Conservation (phyloP, 2,113 vertebrate species). For the Hydrochoerus hydrochaeris region DNA sequence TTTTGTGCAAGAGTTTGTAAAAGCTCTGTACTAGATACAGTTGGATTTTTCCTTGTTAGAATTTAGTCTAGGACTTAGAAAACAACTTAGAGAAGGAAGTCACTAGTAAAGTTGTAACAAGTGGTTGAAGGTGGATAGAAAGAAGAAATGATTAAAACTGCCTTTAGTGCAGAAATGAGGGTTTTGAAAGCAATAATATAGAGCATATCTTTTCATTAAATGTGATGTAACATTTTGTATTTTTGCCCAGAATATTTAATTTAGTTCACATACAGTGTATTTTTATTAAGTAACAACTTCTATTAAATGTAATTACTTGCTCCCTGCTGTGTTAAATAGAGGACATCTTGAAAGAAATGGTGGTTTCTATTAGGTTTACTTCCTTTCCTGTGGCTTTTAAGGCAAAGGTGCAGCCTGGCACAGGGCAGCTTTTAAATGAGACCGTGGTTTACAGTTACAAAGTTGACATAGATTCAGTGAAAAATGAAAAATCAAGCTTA, state of each 20-base stretch:
- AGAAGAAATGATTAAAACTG: slow-evolving; percentile 40
- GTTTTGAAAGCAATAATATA: neutral
- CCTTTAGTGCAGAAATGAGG: neutral
- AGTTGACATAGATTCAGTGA: neutral
- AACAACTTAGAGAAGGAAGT: slow-evolving; percentile 25
- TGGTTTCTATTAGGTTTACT: slow-evolving; percentile 22
- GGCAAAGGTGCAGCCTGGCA: neutral
- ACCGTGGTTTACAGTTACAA: neutral
- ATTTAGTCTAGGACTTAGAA: neutral
- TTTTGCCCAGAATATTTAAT: slow-evolving; percentile 27
- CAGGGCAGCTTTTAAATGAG: slow-evolving; percentile 36
- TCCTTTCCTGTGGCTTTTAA: slow-evolving; percentile 15
- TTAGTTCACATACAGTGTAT: neutral
- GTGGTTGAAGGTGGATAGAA: neutral
- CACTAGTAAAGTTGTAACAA: slow-evolving; percentile 27
- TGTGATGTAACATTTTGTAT: slow-evolving; percentile 28
- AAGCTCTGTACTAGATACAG: neutral
- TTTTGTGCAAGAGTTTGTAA: neutral
- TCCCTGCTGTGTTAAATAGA: neutral
- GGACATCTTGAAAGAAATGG: slow-evolving; percentile 19
- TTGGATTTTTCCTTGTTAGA: neutral
- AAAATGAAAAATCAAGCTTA: neutral
- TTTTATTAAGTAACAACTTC: slow-evolving; percentile 58
- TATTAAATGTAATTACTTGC: slow-evolving; percentile 64
- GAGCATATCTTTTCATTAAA: slow-evolving; percentile 21